A percentile compares a stretch with the other conserved stretches of the same genome.
Evolutionary conservation across 2,113 vertebrate species (phyloP).

Genomic region (Nyctibius bracteatus): DNA sequence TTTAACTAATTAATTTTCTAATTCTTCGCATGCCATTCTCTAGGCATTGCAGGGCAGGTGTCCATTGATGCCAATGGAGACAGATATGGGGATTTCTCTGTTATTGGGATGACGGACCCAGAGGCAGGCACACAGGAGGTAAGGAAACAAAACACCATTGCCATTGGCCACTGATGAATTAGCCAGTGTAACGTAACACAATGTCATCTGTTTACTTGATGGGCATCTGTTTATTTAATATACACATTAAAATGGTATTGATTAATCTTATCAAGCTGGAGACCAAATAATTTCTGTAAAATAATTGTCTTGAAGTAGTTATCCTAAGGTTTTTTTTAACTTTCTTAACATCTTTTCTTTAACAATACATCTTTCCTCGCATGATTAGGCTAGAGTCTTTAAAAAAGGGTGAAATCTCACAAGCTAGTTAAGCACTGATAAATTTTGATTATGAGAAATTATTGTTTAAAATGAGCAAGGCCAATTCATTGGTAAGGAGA

Average conservation of each 20-base stretch:
- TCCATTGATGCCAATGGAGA: constrained; percentile 94
- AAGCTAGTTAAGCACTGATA: not conserved
- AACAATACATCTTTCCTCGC: not conserved
- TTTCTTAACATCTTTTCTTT: not conserved
- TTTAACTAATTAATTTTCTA: constrained; percentile 71
- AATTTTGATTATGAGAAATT: not conserved
- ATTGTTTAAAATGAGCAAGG: not conserved
- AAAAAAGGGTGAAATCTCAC: not conserved
- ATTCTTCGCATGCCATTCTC: constrained; percentile 65
- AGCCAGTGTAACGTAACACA: not conserved
- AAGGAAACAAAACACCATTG: constrained; percentile 12
- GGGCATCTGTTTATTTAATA: not conserved
- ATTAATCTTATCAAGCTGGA: not conserved
- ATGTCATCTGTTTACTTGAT: not conserved
- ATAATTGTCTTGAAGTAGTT: not conserved
- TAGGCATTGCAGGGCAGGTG: constrained; percentile 95
- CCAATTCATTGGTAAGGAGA: not conserved
- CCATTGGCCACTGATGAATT: not conserved
- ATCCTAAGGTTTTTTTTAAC: not conserved
- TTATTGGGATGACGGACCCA: constrained; percentile 89
- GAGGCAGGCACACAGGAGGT: constrained; percentile 92
- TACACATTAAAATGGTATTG: not conserved
- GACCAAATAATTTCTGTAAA: not conserved
- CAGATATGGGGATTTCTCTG: constrained; percentile 92
- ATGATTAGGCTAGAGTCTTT: not conserved